phyloP scores from a whole-genome alignment of 2,797 vertebrate species.

The Acridotheres tristis region DNA sequence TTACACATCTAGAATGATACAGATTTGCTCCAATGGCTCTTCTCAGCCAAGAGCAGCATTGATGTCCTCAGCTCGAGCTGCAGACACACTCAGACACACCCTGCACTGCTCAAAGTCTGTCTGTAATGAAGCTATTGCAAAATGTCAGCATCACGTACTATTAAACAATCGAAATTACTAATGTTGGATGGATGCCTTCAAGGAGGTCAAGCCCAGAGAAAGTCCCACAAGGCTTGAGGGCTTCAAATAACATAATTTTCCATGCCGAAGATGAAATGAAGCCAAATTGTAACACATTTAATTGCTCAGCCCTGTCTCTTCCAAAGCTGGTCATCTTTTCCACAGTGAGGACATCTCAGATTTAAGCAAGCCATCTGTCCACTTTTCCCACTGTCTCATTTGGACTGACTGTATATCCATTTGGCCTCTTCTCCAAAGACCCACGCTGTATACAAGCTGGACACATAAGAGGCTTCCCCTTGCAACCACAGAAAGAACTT shows the following conservation, averaged over 20 bases:
- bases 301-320: conserved; percentile 47
- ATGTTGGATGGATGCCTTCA: conserved; percentile 31
- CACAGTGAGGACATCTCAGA: conserved; percentile 58
- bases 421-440: conserved; percentile 4
- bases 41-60: neutral
- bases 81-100: conserved; percentile 21
- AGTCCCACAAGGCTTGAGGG: conserved; percentile 53
- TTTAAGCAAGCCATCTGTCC: conserved; percentile 53
- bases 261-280: conserved; percentile 29
- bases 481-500: conserved; percentile 13
- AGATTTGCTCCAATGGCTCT: neutral
- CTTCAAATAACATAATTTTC: conserved; percentile 65
- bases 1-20: neutral
- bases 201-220: conserved; percentile 56
- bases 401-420: neutral
- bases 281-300: conserved; percentile 55
- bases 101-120: conserved; percentile 10
- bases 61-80: neutral
- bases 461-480: neutral
- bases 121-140: conserved; percentile 17
- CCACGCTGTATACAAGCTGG: neutral
- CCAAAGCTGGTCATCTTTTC: conserved; percentile 66
- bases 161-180: conserved; percentile 20
- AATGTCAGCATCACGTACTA: neutral
- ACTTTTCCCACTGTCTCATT: conserved; percentile 67